phyloP scores from a whole-genome alignment of 2,888 invertebrate genomes.

The Philonicus albiceps region DNA sequence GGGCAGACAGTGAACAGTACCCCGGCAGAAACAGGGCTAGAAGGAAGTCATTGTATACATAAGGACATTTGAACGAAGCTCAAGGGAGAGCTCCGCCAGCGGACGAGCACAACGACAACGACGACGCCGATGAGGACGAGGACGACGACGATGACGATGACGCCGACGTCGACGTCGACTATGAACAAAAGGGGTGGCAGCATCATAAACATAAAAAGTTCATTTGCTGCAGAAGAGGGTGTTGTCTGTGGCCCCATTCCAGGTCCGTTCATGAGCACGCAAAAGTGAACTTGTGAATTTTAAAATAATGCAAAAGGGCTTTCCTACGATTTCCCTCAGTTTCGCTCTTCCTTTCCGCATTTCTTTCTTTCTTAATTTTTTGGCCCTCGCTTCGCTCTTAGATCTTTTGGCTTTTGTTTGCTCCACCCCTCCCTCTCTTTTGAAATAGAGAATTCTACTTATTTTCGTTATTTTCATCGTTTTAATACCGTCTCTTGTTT shows the following conservation, averaged over 20 bases:
- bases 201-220: constrained; percentile 38
- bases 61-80: constrained; percentile 39
- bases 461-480: neutral
- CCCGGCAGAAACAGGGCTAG: neutral
- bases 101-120: neutral
- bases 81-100: constrained; percentile 15
- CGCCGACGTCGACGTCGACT: neutral
- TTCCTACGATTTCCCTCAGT: constrained; percentile 29
- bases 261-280: neutral
- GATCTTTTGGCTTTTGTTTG: neutral
- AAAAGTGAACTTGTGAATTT: constrained; percentile 39
- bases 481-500: neutral
- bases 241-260: constrained; percentile 42
- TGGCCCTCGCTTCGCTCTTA: neutral
- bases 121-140: neutral
- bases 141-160: neutral
- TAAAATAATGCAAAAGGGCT: constrained; percentile 35
- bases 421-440: neutral
- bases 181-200: constrained; percentile 31
- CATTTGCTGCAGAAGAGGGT: constrained; percentile 42
- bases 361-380: constrained; percentile 1
- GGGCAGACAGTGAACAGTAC: constrained; percentile 31
- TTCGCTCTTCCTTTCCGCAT: neutral
- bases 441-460: neutral
- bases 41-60: constrained; percentile 46